These are phyloP conservation scores for Cataglyphis cursor DNA, from an alignment of 2,888 invertebrate species.

Conservation along the genomic window DNA sequence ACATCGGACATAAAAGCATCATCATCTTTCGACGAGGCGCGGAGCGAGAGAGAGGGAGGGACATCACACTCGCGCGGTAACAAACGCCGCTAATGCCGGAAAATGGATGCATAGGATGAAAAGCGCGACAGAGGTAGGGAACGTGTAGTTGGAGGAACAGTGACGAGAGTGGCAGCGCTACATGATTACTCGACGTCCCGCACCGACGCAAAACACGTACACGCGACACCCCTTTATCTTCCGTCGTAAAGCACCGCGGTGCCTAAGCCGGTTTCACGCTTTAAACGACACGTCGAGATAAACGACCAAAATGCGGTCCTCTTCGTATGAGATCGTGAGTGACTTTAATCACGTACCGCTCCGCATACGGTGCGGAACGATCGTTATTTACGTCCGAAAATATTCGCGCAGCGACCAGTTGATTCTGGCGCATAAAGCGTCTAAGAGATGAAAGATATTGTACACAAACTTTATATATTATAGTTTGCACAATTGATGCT, in stretches of 20 bases:
- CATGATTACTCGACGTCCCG: constrained; percentile 71
- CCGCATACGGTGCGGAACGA: constrained; percentile 11
- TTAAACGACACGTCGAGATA: constrained; percentile 72
- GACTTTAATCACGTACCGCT: constrained; percentile 67
- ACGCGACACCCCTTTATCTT: constrained; percentile 67
- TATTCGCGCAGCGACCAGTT: background rate
- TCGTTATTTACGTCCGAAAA: constrained; percentile 24
- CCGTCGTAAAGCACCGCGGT: constrained; percentile 59
- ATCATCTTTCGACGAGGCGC: constrained; percentile 51
- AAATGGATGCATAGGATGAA: constrained; percentile 49
- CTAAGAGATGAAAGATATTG: background rate
- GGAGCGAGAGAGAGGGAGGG: constrained; percentile 1
- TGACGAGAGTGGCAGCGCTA: constrained; percentile 59
- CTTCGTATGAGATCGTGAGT: constrained; percentile 43
- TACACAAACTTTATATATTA: background rate
- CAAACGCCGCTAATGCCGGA: constrained; percentile 18
- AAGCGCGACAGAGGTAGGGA: constrained; percentile 26
- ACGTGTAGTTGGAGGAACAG: constrained; percentile 45
- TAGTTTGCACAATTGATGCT: background rate
- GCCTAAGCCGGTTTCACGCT: constrained; percentile 70
- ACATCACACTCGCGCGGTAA: background rate
- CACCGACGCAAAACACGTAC: constrained; percentile 69
- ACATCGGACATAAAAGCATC: constrained; percentile 61
- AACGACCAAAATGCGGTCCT: constrained; percentile 60
- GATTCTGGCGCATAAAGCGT: background rate